phyloP scores from a whole-genome alignment of 2,113 vertebrate genomes.

The Dipodomys ordii region DNA sequence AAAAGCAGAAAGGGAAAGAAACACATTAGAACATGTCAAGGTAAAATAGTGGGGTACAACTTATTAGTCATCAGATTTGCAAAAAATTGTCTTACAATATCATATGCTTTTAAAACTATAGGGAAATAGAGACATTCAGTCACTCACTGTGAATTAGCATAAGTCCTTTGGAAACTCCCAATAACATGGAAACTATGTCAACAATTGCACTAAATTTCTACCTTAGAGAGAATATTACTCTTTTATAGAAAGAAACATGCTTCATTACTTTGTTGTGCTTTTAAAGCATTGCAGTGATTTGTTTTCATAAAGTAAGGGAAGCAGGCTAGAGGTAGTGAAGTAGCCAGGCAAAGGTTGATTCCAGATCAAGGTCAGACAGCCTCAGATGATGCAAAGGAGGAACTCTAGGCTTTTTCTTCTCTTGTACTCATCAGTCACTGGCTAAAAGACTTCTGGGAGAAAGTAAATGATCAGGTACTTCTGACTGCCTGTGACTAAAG shows the following conservation, averaged over 20 bases:
- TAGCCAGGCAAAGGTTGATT: background rate
- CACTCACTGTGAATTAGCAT: background rate
- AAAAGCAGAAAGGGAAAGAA: constrained; percentile 17
- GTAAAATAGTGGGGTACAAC: background rate
- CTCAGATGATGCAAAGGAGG: background rate
- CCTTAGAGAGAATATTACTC: background rate
- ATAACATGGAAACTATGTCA: background rate
- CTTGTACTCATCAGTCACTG: background rate
- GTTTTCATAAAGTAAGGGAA: background rate
- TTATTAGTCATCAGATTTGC: constrained; percentile 25
- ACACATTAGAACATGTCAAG: background rate
- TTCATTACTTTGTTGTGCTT: background rate
- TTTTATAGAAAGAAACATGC: background rate
- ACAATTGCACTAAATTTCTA: background rate
- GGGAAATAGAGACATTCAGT: background rate
- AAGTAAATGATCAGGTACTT: background rate
- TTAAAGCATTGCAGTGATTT: background rate
- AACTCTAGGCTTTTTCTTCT: background rate
- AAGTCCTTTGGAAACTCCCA: background rate
- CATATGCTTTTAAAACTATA: constrained; percentile 20
- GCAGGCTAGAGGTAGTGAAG: background rate
- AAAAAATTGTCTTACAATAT: background rate
- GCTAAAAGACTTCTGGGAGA: background rate
- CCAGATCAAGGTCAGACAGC: background rate
- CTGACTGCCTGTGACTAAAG: background rate